phyloP scores from a whole-genome alignment of 2,797 vertebrate genomes.

The Sebastes minor region DNA sequence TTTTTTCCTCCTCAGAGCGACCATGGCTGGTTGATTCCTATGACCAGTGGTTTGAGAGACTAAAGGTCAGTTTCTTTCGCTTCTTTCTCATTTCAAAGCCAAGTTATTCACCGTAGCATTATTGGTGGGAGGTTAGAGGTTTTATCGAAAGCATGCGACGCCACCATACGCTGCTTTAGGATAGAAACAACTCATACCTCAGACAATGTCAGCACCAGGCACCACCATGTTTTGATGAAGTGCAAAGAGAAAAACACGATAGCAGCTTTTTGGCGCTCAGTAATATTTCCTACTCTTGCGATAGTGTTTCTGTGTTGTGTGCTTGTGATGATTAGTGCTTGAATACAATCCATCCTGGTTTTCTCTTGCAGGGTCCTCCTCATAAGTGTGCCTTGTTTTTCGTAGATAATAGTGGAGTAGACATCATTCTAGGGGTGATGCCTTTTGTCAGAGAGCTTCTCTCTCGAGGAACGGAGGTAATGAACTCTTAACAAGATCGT shows the following conservation, averaged over 20 bases:
- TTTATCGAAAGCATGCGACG: neutral
- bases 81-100: neutral
- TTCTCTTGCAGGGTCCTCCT: constrained; percentile 97
- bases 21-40: constrained; percentile 96
- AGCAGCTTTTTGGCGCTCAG: neutral
- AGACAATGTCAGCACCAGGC: neutral
- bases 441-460: constrained; percentile 99
- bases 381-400: constrained; percentile 99
- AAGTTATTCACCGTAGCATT: neutral
- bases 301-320: constrained; percentile 17
- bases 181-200: neutral
- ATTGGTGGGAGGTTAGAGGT: neutral
- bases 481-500: constrained; percentile 8
- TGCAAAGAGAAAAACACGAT: neutral
- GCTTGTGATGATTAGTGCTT: constrained; percentile 31
- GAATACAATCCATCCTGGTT: constrained; percentile 70
- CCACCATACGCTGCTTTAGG: neutral
- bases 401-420: constrained; percentile 99
- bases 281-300: neutral
- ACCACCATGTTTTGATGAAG: neutral
- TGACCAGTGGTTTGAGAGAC: constrained; percentile 89
- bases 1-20: constrained; percentile 80
- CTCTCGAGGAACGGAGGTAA: constrained; percentile 95
- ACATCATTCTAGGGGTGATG: constrained; percentile 99
- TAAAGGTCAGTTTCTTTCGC: constrained; percentile 85